Conservation (phyloP, 2,113 vertebrate genomes). For the Xerus inauris region DNA sequence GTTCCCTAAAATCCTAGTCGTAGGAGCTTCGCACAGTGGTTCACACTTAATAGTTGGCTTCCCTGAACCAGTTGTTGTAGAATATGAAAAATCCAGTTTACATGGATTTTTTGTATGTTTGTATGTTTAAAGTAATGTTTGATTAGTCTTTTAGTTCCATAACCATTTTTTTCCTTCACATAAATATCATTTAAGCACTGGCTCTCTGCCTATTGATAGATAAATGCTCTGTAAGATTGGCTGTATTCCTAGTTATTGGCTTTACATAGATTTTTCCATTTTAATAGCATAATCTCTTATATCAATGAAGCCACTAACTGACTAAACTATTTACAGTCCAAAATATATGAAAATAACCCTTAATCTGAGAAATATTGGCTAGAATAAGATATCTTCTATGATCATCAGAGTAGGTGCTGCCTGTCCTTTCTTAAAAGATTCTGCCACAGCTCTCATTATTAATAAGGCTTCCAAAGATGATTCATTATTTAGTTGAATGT, state of each 20-base stretch:
- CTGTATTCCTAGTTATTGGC: neutral
- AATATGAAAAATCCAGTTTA: neutral
- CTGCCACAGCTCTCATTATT: neutral
- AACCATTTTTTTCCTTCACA: neutral
- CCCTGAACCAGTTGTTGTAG: neutral
- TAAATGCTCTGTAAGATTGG: neutral
- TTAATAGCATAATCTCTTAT: neutral
- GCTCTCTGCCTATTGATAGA: neutral
- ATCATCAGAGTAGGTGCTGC: neutral
- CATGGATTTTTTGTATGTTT: too few relatives aligned
- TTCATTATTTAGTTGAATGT: neutral
- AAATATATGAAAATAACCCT: neutral
- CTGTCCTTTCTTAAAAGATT: neutral
- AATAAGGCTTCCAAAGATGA: neutral
- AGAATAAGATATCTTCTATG: neutral
- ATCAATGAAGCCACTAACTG: neutral
- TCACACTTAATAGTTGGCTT: neutral
- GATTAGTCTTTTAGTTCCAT: neutral
- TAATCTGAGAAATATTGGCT: neutral
- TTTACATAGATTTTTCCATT: neutral
- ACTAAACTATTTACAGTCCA: neutral
- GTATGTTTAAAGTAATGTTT: too few relatives aligned
- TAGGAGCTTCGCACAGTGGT: neutral
- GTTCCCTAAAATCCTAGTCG: neutral
- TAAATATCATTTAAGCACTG: neutral